A percentile compares a stretch with the other conserved stretches of the same genome.
Evolutionary conservation across 2,888 invertebrate species (phyloP).

Genomic region (Zygogramma bicolorata): DNA sequence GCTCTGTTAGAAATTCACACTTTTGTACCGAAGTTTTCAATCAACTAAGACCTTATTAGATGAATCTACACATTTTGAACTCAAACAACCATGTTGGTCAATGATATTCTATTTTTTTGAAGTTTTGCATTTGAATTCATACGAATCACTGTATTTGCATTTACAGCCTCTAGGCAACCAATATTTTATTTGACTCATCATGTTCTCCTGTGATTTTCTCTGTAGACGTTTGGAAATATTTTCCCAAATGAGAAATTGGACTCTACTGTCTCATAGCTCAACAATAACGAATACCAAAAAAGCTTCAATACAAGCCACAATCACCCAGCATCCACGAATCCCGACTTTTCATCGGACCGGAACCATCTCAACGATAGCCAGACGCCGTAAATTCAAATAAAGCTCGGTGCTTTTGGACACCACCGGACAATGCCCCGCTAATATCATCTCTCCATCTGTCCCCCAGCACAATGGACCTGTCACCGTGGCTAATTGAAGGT

Average conservation of each 20-base stretch:
- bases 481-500: conserved; percentile 27
- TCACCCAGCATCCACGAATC: neutral
- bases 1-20: too few species aligned
- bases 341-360: neutral
- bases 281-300: neutral
- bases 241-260: neutral
- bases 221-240: too few species aligned
- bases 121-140: too few species aligned
- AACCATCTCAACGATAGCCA: neutral
- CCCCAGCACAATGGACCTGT: conserved; percentile 27
- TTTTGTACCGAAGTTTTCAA: too few species aligned
- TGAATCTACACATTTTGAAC: too few species aligned
- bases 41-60: too few species aligned
- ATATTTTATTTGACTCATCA: too few species aligned
- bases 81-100: too few species aligned
- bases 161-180: too few species aligned
- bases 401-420: neutral
- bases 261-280: neutral
- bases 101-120: too few species aligned
- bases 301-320: neutral
- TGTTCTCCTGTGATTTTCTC: too few species aligned
- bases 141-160: too few species aligned
- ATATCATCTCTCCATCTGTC: conserved; percentile 19
- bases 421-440: conserved; percentile 20
- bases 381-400: conserved; percentile 6